Percentiles rank a stretch among this genome's conserved stretches.
phyloP scores from a whole-genome alignment of 2,113 vertebrate species.

The Pelmatolapia mariae region DNA sequence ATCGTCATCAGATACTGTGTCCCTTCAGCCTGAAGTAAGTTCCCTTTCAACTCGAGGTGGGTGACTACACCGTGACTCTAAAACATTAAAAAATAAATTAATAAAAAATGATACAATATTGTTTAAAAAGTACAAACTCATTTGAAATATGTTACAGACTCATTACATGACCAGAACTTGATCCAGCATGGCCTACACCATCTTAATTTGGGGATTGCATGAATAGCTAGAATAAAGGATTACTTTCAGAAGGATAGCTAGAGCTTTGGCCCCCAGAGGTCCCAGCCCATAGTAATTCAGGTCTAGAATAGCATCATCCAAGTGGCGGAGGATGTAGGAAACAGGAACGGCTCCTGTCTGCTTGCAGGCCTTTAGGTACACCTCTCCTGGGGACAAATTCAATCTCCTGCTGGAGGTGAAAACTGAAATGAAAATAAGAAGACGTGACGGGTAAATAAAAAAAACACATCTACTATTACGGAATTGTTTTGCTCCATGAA shows the following conservation, averaged over 20 bases:
- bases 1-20: slow-evolving; percentile 64
- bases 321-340: slow-evolving; percentile 66
- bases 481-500: not conserved
- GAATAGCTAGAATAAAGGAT: not conserved
- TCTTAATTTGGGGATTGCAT: not conserved
- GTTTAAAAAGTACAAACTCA: not conserved
- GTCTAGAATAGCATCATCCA: slow-evolving; percentile 59
- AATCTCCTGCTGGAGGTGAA: not conserved
- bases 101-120: not conserved
- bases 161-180: not conserved
- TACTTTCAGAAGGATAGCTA: slow-evolving; percentile 70
- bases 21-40: slow-evolving; percentile 69
- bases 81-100: not conserved
- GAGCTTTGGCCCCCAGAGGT: slow-evolving; percentile 69
- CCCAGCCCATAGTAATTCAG: slow-evolving; percentile 73
- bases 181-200: not conserved
- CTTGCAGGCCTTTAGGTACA: slow-evolving; percentile 69
- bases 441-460: not conserved
- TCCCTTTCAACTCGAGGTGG: slow-evolving; percentile 75
- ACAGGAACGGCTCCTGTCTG: slow-evolving; percentile 47
- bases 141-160: not conserved
- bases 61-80: slow-evolving; percentile 66
- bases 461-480: not conserved
- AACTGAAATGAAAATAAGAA: not conserved
- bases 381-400: not conserved